A percentile compares a stretch with the other conserved stretches of the same genome.
Conservation (phyloP, 35 echinoderm and acorn worm species). For the Anneissia japonica region DNA sequence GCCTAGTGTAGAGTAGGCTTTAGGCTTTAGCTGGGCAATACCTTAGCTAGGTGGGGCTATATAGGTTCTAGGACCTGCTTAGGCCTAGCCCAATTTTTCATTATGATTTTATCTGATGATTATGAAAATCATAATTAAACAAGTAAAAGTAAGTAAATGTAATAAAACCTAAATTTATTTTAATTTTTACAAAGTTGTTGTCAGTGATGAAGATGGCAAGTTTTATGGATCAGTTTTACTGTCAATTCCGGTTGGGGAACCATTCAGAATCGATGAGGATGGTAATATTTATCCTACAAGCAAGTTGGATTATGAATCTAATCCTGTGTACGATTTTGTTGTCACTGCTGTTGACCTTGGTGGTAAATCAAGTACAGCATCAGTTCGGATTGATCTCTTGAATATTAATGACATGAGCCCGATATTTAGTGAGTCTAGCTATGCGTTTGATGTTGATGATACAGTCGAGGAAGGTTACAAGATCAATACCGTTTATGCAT, state of each 20-base stretch:
- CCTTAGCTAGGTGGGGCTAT: too few relatives aligned
- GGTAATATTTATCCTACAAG: slow-evolving; percentile 31
- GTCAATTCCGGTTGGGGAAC: background rate
- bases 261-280: slow-evolving; percentile 38
- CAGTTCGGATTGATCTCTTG: slow-evolving; percentile 28
- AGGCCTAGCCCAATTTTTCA: too few relatives aligned
- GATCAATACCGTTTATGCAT: slow-evolving; percentile 82
- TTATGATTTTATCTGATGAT: too few relatives aligned
- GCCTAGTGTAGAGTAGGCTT: too few relatives aligned
- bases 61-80: too few relatives aligned
- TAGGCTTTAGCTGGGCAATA: too few relatives aligned
- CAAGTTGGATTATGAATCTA: slow-evolving; percentile 36
- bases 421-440: slow-evolving; percentile 38
- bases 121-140: too few relatives aligned
- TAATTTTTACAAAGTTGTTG: background rate
- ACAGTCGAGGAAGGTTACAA: slow-evolving; percentile 42
- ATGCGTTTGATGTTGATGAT: slow-evolving; percentile 75
- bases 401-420: slow-evolving; percentile 63
- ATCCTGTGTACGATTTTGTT: slow-evolving; percentile 18
- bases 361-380: background rate
- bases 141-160: too few relatives aligned
- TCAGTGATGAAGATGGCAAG: background rate
- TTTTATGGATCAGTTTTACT: background rate
- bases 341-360: slow-evolving; percentile 33
- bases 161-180: too few relatives aligned